These are phyloP conservation scores for Leptothorax acervorum DNA, from an alignment of 2,888 invertebrate genomes.

Conservation along the genomic window DNA sequence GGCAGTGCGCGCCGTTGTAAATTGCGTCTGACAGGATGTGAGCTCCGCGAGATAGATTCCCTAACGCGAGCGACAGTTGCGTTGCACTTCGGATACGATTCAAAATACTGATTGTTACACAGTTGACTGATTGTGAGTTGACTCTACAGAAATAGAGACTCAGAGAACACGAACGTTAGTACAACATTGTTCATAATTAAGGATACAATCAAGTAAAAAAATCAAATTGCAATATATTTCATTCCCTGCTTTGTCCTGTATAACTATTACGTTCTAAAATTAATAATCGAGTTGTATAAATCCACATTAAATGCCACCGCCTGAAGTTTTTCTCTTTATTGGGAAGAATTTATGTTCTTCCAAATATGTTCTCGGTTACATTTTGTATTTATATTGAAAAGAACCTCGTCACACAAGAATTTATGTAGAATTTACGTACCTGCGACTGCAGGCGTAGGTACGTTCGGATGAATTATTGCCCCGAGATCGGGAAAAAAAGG, in stretches of 20 bases:
- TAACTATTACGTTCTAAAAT: background rate
- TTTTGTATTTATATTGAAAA: constrained; percentile 40
- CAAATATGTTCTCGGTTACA: constrained; percentile 13
- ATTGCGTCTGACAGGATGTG: constrained; percentile 50
- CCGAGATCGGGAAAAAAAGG: constrained; percentile 41
- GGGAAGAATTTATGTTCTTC: background rate
- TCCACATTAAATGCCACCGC: background rate
- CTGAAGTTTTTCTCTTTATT: background rate
- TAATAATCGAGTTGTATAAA: background rate
- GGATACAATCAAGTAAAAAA: background rate
- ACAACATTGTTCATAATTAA: background rate
- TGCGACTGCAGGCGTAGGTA: background rate
- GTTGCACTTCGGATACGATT: constrained; percentile 12
- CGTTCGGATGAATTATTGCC: constrained; percentile 16
- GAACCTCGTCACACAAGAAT: constrained; percentile 24
- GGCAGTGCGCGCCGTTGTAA: constrained; percentile 45
- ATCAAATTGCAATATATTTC: background rate
- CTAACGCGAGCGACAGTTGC: constrained; percentile 30
- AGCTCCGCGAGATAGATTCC: constrained; percentile 16
- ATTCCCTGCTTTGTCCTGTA: background rate
- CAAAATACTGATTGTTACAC: constrained; percentile 4
- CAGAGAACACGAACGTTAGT: background rate
- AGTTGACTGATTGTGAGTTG: background rate
- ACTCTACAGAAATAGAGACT: background rate
- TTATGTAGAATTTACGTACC: constrained; percentile 19